Conservation (phyloP, 2,797 vertebrate genomes). For the Sebastes vulpes region DNA sequence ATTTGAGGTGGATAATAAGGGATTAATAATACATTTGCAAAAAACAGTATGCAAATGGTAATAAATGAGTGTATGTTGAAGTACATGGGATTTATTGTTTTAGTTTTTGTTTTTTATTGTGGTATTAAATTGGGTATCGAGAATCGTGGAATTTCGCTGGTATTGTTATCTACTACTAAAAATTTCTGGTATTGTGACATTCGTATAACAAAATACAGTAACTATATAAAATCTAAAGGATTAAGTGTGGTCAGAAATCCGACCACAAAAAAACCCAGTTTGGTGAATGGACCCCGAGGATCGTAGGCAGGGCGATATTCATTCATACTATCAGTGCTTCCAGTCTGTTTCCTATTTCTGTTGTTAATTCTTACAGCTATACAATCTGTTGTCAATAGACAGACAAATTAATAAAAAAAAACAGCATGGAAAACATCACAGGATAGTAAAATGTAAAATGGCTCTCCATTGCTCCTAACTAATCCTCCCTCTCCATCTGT, state of each 20-base stretch:
- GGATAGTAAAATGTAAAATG: background rate
- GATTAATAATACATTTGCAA: too few relatives aligned
- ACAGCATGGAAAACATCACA: background rate
- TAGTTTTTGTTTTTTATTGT: too few relatives aligned
- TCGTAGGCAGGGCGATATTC: background rate
- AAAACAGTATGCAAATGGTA: too few relatives aligned
- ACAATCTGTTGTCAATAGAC: background rate
- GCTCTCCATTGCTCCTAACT: background rate
- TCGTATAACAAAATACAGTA: background rate
- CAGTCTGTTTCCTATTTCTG: background rate
- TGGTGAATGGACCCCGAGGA: background rate
- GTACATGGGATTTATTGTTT: too few relatives aligned
- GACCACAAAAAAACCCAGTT: background rate
- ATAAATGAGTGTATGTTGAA: background rate
- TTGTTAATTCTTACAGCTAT: background rate
- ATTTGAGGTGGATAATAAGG: too few relatives aligned
- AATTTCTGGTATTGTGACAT: too few relatives aligned
- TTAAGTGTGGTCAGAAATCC: background rate
- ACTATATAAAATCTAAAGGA: too few relatives aligned
- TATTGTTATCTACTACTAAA: too few relatives aligned
- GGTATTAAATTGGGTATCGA: too few relatives aligned
- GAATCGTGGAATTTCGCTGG: too few relatives aligned
- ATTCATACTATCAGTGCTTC: background rate
- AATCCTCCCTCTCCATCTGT: constrained; percentile 7
- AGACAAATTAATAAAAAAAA: background rate